Conservation (phyloP, 2,888 invertebrate genomes). For the Andrena bicolor region DNA sequence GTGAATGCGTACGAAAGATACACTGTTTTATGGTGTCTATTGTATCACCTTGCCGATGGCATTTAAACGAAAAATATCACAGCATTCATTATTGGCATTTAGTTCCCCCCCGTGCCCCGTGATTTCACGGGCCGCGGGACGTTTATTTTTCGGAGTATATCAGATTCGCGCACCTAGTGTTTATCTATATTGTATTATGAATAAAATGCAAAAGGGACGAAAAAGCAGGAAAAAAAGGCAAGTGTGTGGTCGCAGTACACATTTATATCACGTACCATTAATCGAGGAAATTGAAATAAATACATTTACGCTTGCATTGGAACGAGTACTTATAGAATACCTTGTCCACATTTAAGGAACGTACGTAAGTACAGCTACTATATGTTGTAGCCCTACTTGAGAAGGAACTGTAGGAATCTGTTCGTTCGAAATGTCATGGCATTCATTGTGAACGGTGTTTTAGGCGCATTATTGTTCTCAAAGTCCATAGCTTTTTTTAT, state of each 20-base stretch:
- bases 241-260: conserved; percentile 51
- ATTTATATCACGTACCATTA: conserved; percentile 51
- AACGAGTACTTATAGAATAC: conserved; percentile 12
- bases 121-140: neutral
- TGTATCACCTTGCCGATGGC: conserved; percentile 15
- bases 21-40: conserved; percentile 8
- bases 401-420: too few species aligned
- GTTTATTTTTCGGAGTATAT: conserved; percentile 2
- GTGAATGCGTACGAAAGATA: conserved; percentile 17
- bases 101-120: neutral
- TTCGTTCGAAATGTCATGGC: neutral
- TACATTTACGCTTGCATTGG: conserved; percentile 59
- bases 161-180: conserved; percentile 18
- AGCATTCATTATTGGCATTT: conserved; percentile 41
- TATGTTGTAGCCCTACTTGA: too few species aligned
- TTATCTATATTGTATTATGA: conserved; percentile 36
- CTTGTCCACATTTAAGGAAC: neutral
- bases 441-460: too few species aligned
- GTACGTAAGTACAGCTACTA: neutral
- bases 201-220: conserved; percentile 39
- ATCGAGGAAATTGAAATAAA: conserved; percentile 53
- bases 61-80: conserved; percentile 26
- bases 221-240: conserved; percentile 13
- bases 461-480: too few species aligned
- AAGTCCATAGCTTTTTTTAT: too few species aligned